A percentile compares a stretch with the other conserved stretches of the same genome.
phyloP scores from a whole-genome alignment of 1,140 invertebrate genomes.

The Drosophila cardini region DNA sequence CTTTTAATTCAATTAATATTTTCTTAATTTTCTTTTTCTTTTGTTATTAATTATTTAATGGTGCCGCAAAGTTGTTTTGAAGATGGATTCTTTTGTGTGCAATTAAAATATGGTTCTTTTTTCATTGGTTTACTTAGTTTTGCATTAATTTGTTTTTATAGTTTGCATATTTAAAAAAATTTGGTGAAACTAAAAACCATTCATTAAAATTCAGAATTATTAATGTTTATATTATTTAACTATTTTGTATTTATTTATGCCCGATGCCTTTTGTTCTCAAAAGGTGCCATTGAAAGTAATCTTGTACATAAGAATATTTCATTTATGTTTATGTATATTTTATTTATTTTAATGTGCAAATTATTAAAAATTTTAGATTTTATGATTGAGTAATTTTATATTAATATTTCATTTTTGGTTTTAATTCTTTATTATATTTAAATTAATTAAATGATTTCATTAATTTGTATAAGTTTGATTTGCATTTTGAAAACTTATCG shows the following conservation, averaged over 20 bases:
- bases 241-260: slow-evolving; percentile 58
- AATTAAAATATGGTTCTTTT: slow-evolving; percentile 68
- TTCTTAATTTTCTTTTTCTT: not conserved
- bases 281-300: slow-evolving; percentile 74
- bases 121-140: slow-evolving; percentile 52
- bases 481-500: slow-evolving; percentile 54
- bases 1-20: slow-evolving; percentile 5
- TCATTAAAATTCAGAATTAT: slow-evolving; percentile 54
- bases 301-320: slow-evolving; percentile 37
- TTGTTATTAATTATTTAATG: slow-evolving; percentile 15
- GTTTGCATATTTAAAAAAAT: slow-evolving; percentile 46
- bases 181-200: slow-evolving; percentile 72
- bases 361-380: slow-evolving; percentile 57
- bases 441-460: slow-evolving; percentile 60
- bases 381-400: slow-evolving; percentile 30
- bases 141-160: slow-evolving; percentile 17
- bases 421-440: slow-evolving; percentile 45
- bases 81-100: slow-evolving; percentile 59
- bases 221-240: slow-evolving; percentile 56
- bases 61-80: slow-evolving; percentile 69
- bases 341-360: slow-evolving; percentile 63
- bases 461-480: slow-evolving; percentile 51
- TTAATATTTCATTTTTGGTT: slow-evolving; percentile 9
- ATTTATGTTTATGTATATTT: slow-evolving; percentile 37
- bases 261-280: slow-evolving; percentile 46